These are phyloP conservation scores for Elegia similella DNA, from an alignment of 2,888 invertebrate genomes.

Conservation along the genomic window DNA sequence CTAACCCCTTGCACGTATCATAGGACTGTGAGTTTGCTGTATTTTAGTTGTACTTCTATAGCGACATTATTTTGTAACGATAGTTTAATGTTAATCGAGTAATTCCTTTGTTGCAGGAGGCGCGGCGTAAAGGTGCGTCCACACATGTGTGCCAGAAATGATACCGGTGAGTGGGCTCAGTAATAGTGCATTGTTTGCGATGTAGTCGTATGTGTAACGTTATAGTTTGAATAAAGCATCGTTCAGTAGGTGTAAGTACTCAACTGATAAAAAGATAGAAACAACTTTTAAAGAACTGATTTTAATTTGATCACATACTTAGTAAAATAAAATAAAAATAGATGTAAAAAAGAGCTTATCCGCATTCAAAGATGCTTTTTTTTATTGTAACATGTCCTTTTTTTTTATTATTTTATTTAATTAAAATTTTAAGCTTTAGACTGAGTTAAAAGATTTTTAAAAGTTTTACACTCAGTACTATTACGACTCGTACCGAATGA, in stretches of 20 bases:
- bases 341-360: no score
- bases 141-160: conserved; percentile 77
- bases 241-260: neutral
- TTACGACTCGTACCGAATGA: no score
- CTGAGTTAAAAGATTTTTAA: no score
- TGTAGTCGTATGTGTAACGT: neutral
- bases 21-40: neutral
- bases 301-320: no score
- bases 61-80: neutral
- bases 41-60: neutral
- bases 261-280: neutral
- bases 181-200: conserved; percentile 18
- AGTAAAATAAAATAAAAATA: no score
- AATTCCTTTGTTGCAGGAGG: conserved; percentile 53
- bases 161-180: conserved; percentile 63
- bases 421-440: no score
- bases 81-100: conserved; percentile 15
- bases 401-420: no score
- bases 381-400: no score
- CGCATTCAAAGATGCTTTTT: no score
- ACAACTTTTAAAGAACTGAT: no score
- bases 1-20: no score
- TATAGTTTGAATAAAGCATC: neutral
- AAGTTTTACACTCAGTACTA: no score
- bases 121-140: conserved; percentile 40